Conservation (phyloP, 2,113 vertebrate species). For the Engystomops pustulosus region DNA sequence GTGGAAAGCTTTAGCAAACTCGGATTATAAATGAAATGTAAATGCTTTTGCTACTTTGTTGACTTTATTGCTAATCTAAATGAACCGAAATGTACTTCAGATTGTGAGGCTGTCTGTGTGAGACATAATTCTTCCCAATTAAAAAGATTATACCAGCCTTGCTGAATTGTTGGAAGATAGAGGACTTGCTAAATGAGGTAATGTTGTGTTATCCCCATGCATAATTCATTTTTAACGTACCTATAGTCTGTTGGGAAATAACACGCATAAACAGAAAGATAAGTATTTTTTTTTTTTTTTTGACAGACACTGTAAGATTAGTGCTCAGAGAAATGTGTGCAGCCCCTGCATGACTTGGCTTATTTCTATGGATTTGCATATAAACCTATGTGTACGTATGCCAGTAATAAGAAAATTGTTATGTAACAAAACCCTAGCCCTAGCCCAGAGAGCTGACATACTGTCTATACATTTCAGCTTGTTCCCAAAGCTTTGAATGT, state of each 20-base stretch:
- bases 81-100: conserved; percentile 22
- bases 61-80: conserved; percentile 31
- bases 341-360: conserved; percentile 45
- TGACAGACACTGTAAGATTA: conserved; percentile 60
- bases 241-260: conserved; percentile 59
- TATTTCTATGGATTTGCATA: conserved; percentile 43
- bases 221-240: conserved; percentile 59
- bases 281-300: conserved; percentile 25
- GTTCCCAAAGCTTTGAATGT: no score
- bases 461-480: no score
- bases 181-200: conserved; percentile 36
- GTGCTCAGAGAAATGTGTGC: conserved; percentile 33
- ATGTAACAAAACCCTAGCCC: no score
- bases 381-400: conserved; percentile 24
- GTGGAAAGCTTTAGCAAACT: background rate
- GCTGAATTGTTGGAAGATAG: conserved; percentile 51
- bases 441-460: no score
- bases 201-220: conserved; percentile 59
- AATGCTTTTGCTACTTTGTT: conserved; percentile 26
- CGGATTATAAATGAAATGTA: conserved; percentile 26
- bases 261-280: conserved; percentile 51
- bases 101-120: conserved; percentile 23
- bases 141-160: conserved; percentile 48
- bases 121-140: conserved; percentile 40
- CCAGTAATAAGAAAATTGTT: conserved; percentile 20